These are phyloP conservation scores for Calidris pygmaea DNA, from an alignment of 2,113 vertebrate genomes.

Conservation along the genomic window DNA sequence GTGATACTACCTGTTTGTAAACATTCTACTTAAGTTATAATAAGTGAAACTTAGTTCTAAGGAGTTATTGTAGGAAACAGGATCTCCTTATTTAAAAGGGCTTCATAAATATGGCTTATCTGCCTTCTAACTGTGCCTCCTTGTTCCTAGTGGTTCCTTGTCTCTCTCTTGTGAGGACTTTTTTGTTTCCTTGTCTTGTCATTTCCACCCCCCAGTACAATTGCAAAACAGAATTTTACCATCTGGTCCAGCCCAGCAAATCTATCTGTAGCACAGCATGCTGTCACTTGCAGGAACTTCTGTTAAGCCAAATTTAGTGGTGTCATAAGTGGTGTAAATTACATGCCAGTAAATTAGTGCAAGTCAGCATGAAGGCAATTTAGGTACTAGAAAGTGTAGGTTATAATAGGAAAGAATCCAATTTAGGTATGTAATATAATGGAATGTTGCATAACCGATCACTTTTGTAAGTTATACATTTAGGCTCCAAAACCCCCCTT, in stretches of 20 bases:
- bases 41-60: not conserved
- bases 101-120: not conserved
- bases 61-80: not conserved
- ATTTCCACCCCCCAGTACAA: not conserved
- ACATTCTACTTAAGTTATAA: not conserved
- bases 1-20: not conserved
- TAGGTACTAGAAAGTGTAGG: not conserved
- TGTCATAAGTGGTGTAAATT: constrained; percentile 1
- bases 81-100: not conserved
- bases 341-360: not conserved
- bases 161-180: not conserved
- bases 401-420: not conserved
- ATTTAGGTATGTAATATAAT: not conserved
- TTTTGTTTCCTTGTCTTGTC: not conserved
- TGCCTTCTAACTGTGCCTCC: not conserved
- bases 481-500: not conserved
- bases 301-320: not conserved
- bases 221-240: not conserved
- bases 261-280: not conserved
- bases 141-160: not conserved
- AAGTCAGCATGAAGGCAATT: constrained; percentile 12
- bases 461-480: not conserved
- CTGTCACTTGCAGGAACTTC: not conserved
- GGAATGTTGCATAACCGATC: not conserved
- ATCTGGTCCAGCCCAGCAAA: constrained; percentile 3